Evolutionary conservation across 2,113 vertebrate species (phyloP).

Genomic region (Phylloscopus trochiloides): DNA sequence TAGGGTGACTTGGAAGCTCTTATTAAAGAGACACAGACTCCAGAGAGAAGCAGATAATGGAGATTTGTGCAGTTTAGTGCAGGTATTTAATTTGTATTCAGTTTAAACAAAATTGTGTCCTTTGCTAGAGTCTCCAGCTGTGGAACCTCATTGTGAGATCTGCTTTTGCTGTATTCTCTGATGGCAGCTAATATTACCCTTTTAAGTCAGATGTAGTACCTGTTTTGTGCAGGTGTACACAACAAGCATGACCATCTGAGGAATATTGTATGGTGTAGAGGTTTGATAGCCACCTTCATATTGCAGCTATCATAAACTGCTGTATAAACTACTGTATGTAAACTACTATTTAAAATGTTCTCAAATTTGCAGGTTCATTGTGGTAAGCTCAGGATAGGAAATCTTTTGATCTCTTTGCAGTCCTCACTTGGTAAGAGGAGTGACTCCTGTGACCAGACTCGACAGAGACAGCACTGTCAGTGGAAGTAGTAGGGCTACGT

Average conservation of each 20-base stretch:
- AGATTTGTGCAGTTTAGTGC: neutral
- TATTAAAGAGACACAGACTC: neutral
- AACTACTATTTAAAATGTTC: neutral
- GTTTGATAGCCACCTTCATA: neutral
- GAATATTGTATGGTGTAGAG: neutral
- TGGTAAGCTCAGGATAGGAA: neutral
- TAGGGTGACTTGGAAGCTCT: neutral
- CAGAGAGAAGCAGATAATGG: neutral
- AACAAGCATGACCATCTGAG: neutral
- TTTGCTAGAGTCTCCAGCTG: neutral
- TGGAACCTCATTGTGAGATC: neutral
- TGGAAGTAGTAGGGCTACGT: neutral
- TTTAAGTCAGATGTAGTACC: neutral
- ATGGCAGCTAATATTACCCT: neutral
- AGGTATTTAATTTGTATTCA: neutral
- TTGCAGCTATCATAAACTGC: neutral
- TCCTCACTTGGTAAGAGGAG: neutral
- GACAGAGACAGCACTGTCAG: neutral
- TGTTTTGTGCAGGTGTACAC: neutral
- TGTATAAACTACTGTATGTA: neutral
- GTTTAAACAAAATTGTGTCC: neutral
- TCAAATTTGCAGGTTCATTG: neutral
- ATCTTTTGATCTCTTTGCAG: slow-evolving; percentile 2
- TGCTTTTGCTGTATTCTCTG: neutral
- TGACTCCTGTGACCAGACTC: neutral